Evolutionary conservation across 2,797 vertebrate genomes (phyloP), one percentile per base, ranked within the genome.

Genomic region (Argyrosomus regius): DNA sequence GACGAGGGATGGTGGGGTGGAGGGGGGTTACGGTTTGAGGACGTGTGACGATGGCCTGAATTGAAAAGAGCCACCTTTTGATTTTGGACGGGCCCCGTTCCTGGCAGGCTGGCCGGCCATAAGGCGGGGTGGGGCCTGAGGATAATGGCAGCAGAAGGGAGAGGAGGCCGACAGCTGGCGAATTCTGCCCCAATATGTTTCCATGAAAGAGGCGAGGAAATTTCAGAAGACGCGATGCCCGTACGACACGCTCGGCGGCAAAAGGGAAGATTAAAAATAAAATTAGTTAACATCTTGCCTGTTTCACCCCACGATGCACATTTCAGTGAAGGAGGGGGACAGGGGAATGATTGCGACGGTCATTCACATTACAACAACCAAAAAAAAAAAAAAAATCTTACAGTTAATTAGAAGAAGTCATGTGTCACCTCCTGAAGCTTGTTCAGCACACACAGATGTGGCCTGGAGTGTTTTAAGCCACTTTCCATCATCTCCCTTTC

Each of bases 151-250:
- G 97, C 98, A 99, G 98, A 99, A 97, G 98, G 97, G 96, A 92
- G 96, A 97, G 96, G 97, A 96, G 97, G 95, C 96, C 93, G 97
- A 98, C 98, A 99, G 98, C 98, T 99, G 98, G 97, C 97, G 93
- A 95, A 96, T 96, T 96, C 96, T 97, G 97, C 96, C 97, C 98
- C 98, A 99, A 98, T 99, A 99, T 99, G 98, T 97, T 99, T 97
- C 96, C 96, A 96, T 96, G 96, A 97, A 97, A 97, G 97, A 98
- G 96, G 97, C 96, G 96, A 98, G 97, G 97, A 98, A 96, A 97
- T 97, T 97, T 97, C 96, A 96, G 97, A 96, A 97, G 97, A 97
- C 94, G 95, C 91, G 84, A 94, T 93, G 96, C 96, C 96, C 95
- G 95, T 95, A 96, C 94, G 96, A 97, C 97, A 97, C 95, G 96